A percentile compares a stretch with the other conserved stretches of the same genome.
These are phyloP conservation scores for Manacus vitellinus DNA, from an alignment of 2,113 vertebrate genomes.

Conservation along the genomic window DNA sequence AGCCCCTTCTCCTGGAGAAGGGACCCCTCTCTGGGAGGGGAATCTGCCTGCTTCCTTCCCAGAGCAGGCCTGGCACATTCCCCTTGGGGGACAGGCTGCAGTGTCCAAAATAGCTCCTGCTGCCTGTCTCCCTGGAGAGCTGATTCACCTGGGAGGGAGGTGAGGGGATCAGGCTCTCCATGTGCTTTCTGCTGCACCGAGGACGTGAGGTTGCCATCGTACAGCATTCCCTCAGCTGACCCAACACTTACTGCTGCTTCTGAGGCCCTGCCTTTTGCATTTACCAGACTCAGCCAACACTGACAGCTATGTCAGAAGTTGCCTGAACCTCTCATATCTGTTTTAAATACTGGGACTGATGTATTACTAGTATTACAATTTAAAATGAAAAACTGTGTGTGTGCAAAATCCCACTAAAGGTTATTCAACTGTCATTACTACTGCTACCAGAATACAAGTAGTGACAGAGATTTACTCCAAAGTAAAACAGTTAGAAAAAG, in stretches of 20 bases:
- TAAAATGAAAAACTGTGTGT: not conserved
- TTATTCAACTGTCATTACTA: not conserved
- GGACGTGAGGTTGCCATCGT: fast-evolving
- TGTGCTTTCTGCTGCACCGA: not conserved
- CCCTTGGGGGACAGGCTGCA: not conserved
- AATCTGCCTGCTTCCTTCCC: not conserved
- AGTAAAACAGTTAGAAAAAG: not conserved
- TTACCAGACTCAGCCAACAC: not conserved
- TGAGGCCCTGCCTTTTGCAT: not conserved
- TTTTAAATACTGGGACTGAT: not conserved
- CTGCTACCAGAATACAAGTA: not conserved
- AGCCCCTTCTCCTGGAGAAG: not conserved
- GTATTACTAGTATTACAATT: not conserved
- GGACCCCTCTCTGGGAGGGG: not conserved
- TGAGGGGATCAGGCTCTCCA: not conserved
- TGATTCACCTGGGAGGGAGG: not conserved
- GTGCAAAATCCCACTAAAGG: not conserved
- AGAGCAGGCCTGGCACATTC: not conserved
- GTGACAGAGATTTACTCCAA: not conserved
- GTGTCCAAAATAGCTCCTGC: not conserved
- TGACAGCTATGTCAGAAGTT: not conserved
- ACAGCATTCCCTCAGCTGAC: not conserved
- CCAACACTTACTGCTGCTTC: not conserved
- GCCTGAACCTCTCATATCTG: not conserved
- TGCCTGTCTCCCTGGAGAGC: not conserved